phyloP scores from a whole-genome alignment of 2,888 invertebrate species.

The Diarsia mendica region DNA sequence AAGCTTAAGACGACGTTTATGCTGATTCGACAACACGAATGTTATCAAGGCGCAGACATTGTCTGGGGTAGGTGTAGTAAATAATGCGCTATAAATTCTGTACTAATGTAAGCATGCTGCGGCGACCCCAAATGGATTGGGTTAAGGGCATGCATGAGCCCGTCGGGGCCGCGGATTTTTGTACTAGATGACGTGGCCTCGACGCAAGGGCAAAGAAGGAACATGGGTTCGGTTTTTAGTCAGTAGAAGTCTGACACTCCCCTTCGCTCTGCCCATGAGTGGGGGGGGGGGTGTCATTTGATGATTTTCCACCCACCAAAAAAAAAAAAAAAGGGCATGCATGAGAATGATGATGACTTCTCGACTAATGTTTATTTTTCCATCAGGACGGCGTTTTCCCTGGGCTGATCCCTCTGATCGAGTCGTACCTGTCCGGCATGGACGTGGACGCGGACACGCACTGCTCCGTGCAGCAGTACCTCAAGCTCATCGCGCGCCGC shows the following conservation, averaged over 20 bases:
- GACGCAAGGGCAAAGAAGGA: no score
- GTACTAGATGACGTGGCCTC: no score
- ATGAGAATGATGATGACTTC: background rate
- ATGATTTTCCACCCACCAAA: no score
- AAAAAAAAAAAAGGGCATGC: no score
- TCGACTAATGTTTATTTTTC: background rate
- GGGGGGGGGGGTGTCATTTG: no score
- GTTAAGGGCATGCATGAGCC: no score
- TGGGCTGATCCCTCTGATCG: slow-evolving; percentile 97
- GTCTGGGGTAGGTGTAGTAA: background rate
- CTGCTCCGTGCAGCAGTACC: slow-evolving; percentile 98
- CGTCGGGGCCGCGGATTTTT: no score
- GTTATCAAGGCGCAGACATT: background rate
- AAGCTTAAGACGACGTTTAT: no score
- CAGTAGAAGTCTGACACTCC: no score
- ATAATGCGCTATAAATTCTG: background rate
- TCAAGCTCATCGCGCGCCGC: slow-evolving; percentile 96
- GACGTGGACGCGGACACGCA: slow-evolving; percentile 99
- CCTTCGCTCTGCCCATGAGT: no score
- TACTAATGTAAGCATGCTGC: background rate
- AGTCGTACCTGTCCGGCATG: slow-evolving; percentile 97
- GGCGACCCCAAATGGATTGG: no score
- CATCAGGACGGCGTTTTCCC: slow-evolving; percentile 96
- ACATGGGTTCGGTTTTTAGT: no score
- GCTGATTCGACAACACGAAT: background rate